A percentile compares a stretch with the other conserved stretches of the same genome.
Conservation (phyloP, 53 echinoderm and acorn worm genomes). For the Mesocentrotus franciscanus region DNA sequence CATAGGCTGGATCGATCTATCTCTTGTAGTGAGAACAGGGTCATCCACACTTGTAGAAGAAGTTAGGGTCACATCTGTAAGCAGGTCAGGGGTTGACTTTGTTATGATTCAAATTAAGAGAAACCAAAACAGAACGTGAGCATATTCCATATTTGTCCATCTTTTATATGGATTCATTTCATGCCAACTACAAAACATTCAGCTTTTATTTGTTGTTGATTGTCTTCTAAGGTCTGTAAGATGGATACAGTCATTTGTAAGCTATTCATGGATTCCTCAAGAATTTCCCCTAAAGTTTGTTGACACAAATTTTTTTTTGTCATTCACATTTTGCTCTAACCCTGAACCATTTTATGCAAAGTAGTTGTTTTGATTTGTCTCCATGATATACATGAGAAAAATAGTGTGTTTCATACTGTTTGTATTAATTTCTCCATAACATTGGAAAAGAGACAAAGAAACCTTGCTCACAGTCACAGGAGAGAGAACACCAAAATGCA, state of each 20-base stretch:
- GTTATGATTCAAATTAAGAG: not conserved
- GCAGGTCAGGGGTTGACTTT: not conserved
- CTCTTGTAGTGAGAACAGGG: too few species aligned
- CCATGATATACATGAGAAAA: too few species aligned
- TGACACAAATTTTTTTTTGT: constrained; percentile 3
- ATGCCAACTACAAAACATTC: not conserved
- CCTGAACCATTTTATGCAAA: not conserved
- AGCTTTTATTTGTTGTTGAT: not conserved
- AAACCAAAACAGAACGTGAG: constrained; percentile 1
- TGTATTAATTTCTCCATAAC: too few species aligned
- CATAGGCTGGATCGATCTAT: too few species aligned
- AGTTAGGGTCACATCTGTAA: not conserved
- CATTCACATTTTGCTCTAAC: not conserved
- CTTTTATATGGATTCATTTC: not conserved
- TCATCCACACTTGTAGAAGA: not conserved
- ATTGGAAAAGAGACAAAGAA: too few species aligned
- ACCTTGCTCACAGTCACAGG: too few species aligned
- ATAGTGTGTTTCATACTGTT: too few species aligned
- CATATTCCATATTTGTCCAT: not conserved
- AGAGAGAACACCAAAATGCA: too few species aligned
- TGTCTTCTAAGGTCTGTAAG: not conserved
- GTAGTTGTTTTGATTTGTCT: not conserved
- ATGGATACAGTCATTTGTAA: not conserved
- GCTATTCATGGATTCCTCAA: not conserved
- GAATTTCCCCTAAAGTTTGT: not conserved